phyloP scores from a whole-genome alignment of 2,797 vertebrate species.

The Enteromius unitaeniatus region DNA sequence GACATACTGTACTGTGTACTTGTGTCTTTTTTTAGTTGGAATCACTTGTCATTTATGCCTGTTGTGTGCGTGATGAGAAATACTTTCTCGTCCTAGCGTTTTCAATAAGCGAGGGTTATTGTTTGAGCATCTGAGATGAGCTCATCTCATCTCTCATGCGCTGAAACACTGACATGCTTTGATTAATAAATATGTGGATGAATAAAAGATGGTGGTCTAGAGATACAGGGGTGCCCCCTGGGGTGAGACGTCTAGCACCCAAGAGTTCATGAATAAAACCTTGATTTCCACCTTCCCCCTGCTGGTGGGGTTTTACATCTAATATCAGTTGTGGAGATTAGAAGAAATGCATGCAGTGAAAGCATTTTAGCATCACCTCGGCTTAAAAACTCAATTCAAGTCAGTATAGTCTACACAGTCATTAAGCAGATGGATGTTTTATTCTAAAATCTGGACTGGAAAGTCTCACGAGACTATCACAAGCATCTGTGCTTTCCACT shows the following conservation, averaged over 20 bases:
- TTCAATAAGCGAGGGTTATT: slow-evolving; percentile 26
- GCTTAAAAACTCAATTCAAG: neutral
- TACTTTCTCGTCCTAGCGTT: neutral
- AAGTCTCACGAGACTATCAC: slow-evolving; percentile 53
- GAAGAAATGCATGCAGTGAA: neutral
- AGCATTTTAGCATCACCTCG: slow-evolving; percentile 1
- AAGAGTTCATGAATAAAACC: slow-evolving; percentile 66
- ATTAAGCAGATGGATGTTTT: slow-evolving; percentile 33
- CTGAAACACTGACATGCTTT: slow-evolving; percentile 59
- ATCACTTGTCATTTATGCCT: neutral
- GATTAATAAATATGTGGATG: slow-evolving; percentile 72
- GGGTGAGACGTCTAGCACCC: slow-evolving; percentile 64
- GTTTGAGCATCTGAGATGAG: slow-evolving; percentile 44
- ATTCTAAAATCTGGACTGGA: slow-evolving; percentile 25
- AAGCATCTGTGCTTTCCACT: slow-evolving; percentile 59
- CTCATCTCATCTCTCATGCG: slow-evolving; percentile 6
- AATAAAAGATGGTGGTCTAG: slow-evolving; percentile 78
- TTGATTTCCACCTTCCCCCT: slow-evolving; percentile 39
- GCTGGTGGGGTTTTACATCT: slow-evolving; percentile 7
- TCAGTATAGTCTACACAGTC: neutral
- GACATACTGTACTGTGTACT: neutral
- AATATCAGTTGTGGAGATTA: neutral
- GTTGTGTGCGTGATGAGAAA: neutral
- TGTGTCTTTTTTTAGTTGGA: neutral
- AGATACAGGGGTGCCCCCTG: slow-evolving; percentile 63